Evolutionary conservation across 2,113 vertebrate genomes (phyloP).

Genomic region (Columba livia): DNA sequence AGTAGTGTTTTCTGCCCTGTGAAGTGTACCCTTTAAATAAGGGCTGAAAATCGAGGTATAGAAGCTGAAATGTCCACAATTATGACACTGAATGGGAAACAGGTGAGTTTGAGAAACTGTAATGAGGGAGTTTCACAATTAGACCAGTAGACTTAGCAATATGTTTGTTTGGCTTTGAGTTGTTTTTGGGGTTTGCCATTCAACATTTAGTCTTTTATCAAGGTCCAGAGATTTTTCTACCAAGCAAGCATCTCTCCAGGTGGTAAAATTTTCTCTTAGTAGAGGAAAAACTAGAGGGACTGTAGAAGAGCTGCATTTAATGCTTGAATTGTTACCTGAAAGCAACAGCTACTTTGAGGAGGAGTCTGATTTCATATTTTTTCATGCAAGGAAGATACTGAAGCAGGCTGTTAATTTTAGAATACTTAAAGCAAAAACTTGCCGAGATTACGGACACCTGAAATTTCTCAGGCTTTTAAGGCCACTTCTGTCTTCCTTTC

Average conservation of each 20-base stretch:
- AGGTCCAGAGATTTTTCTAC: not conserved
- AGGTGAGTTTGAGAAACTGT: not conserved
- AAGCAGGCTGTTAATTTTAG: not conserved
- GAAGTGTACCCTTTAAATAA: not conserved
- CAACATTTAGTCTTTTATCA: not conserved
- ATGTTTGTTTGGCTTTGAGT: not conserved
- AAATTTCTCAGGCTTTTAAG: not conserved
- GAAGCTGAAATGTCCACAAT: not conserved
- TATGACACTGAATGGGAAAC: not conserved
- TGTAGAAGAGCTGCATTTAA: not conserved
- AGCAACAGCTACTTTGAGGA: not conserved
- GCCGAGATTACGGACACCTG: not conserved
- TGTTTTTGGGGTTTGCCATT: not conserved
- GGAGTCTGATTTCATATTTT: conserved; percentile 15
- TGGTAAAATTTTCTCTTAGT: not conserved
- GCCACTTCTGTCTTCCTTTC: not conserved
- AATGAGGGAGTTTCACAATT: not conserved
- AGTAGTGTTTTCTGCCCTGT: not conserved
- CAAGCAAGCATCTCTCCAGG: not conserved
- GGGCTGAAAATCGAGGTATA: not conserved
- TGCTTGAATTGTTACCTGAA: conserved; percentile 15
- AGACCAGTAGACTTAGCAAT: not conserved
- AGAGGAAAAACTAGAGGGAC: not conserved
- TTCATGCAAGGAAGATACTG: not conserved
- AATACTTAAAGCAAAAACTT: not conserved